phyloP scores from a whole-genome alignment of 2,888 invertebrate genomes.

The Pardosa pseudoannulata region DNA sequence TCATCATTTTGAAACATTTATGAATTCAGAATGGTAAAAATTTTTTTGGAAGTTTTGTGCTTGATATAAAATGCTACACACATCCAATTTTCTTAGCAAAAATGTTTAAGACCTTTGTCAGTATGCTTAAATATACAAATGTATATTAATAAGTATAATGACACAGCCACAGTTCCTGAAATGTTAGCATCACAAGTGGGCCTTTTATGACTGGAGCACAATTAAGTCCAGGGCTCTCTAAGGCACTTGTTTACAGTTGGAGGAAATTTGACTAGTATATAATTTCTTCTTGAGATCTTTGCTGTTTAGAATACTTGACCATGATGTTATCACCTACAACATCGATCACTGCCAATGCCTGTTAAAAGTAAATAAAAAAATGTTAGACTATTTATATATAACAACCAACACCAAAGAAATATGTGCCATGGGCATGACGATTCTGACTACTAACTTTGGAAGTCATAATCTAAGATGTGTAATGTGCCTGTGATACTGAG shows the following conservation, averaged over 20 bases:
- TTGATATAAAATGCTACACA: conserved; percentile 57
- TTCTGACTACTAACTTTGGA: too few species aligned
- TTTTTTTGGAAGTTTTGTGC: conserved; percentile 28
- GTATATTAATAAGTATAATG: background rate
- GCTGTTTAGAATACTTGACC: conserved; percentile 56
- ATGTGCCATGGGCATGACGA: too few species aligned
- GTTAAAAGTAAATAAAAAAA: too few species aligned
- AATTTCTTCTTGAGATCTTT: conserved; percentile 67
- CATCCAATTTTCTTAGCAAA: conserved; percentile 25
- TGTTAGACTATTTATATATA: too few species aligned
- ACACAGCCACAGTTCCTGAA: background rate
- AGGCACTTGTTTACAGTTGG: conserved; percentile 55
- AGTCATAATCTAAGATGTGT: too few species aligned
- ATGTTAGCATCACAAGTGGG: conserved; percentile 26
- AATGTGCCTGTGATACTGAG: too few species aligned
- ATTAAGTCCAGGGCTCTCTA: conserved; percentile 41
- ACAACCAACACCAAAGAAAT: too few species aligned
- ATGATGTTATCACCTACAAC: conserved; percentile 43
- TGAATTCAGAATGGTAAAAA: conserved; percentile 2
- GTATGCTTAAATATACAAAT: background rate
- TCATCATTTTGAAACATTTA: background rate
- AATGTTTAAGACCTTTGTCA: background rate
- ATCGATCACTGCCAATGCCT: conserved; percentile 64
- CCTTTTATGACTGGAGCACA: conserved; percentile 13
- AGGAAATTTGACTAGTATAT: conserved; percentile 59